Conservation (phyloP, 2,797 vertebrate species). For the Uromys caudimaculatus region DNA sequence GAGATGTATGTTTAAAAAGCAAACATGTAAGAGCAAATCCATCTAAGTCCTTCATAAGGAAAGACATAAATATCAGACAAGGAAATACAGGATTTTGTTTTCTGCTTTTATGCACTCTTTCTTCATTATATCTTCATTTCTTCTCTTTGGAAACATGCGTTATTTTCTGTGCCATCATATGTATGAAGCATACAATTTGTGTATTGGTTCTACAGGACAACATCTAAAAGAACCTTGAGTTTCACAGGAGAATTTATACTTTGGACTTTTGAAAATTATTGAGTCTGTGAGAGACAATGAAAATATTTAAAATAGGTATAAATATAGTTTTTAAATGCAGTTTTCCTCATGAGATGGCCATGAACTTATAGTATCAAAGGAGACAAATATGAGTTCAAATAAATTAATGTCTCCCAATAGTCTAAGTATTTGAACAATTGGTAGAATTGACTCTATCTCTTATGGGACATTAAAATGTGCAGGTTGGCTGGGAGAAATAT, state of each 20-base stretch:
- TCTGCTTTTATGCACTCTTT: not conserved
- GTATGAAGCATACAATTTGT: not conserved
- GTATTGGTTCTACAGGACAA: not conserved
- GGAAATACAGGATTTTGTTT: not conserved
- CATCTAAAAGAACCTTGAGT: not conserved
- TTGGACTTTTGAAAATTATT: not conserved
- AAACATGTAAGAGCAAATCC: not conserved
- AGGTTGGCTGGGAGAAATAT: not conserved
- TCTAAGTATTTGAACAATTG: not conserved
- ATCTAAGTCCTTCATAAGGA: not conserved
- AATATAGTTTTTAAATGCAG: not conserved
- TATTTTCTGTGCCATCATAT: not conserved
- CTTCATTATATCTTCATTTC: not conserved
- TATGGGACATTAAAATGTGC: not conserved
- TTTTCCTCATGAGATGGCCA: not conserved
- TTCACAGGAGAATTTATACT: not conserved
- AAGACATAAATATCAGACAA: not conserved
- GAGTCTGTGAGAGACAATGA: not conserved
- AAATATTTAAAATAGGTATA: not conserved
- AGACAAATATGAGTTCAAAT: not conserved
- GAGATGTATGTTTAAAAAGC: not conserved
- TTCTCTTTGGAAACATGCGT: not conserved
- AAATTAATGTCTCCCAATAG: not conserved
- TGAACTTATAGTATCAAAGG: not conserved
- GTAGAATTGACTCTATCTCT: not conserved